phyloP scores from a whole-genome alignment of 2,797 vertebrate genomes.

The Myotis myotis region DNA sequence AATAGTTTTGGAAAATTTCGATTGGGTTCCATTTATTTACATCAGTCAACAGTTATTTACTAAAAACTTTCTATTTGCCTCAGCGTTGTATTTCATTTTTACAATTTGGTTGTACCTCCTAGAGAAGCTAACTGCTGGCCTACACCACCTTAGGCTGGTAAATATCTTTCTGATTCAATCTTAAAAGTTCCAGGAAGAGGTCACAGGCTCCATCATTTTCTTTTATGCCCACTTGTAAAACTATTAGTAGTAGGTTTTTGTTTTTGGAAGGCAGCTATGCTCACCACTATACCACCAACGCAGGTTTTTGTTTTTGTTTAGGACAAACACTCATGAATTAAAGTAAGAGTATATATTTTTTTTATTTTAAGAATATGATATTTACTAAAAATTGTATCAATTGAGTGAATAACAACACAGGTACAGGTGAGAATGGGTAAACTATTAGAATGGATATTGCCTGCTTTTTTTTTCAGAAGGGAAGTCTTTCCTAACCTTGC shows the following conservation, averaged over 20 bases:
- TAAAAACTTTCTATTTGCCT: not conserved
- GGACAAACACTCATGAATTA: constrained; percentile 47
- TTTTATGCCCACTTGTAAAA: constrained; percentile 48
- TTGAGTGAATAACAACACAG: constrained; percentile 61
- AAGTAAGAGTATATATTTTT: constrained; percentile 9
- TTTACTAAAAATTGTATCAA: constrained; percentile 58
- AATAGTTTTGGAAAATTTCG: constrained; percentile 45
- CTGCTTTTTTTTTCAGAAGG: not conserved
- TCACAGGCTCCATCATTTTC: not conserved
- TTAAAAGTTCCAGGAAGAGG: constrained; percentile 10
- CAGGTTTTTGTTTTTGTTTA: not conserved
- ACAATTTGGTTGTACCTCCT: not conserved
- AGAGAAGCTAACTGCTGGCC: not conserved
- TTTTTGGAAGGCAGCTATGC: constrained; percentile 85
- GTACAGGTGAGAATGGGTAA: constrained; percentile 51
- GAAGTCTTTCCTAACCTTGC: constrained; percentile 62
- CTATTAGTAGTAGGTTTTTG: constrained; percentile 15
- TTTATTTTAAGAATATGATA: constrained; percentile 60
- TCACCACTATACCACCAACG: constrained; percentile 84
- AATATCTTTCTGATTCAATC: constrained; percentile 47
- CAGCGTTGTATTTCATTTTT: constrained; percentile 18
- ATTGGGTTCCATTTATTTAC: constrained; percentile 44
- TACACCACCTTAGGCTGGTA: not conserved
- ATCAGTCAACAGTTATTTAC: constrained; percentile 29
- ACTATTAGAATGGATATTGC: constrained; percentile 61